These are phyloP conservation scores for Drosophila vallismaia DNA, from an alignment of 2,888 invertebrate genomes.

Conservation along the genomic window DNA sequence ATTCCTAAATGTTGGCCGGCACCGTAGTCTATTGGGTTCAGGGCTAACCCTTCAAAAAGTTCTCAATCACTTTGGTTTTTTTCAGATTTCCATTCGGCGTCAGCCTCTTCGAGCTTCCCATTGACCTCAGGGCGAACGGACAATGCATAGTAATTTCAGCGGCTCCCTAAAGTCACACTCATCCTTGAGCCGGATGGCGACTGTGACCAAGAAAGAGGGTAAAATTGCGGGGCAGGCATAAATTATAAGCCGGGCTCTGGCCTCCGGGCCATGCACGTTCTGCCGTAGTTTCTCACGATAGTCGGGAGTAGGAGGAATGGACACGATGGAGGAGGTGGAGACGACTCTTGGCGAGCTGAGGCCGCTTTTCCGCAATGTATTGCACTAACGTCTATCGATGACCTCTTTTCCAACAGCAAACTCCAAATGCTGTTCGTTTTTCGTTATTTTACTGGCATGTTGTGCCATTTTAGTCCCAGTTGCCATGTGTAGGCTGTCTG, in stretches of 20 bases:
- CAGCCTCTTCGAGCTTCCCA: slow-evolving; percentile 24
- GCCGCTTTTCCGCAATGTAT: slow-evolving; percentile 42
- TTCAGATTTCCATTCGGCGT: slow-evolving; percentile 21
- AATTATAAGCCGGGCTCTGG: slow-evolving; percentile 65
- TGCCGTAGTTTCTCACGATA: slow-evolving; percentile 70
- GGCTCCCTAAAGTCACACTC: slow-evolving; percentile 64
- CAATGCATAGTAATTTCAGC: slow-evolving; percentile 59
- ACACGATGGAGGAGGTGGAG: slow-evolving; percentile 11
- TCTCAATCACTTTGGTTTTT: slow-evolving; percentile 11
- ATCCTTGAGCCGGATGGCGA: slow-evolving; percentile 59
- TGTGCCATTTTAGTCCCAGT: slow-evolving; percentile 32
- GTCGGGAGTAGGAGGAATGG: background rate
- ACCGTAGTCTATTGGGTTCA: slow-evolving; percentile 18
- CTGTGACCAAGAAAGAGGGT: slow-evolving; percentile 41
- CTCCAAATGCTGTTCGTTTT: slow-evolving; percentile 33
- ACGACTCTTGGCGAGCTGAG: slow-evolving; percentile 48
- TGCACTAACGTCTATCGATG: slow-evolving; percentile 56
- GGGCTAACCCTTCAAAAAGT: slow-evolving; percentile 34
- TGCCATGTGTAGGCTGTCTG: slow-evolving; percentile 45
- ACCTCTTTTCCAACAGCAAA: slow-evolving; percentile 61
- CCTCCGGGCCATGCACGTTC: slow-evolving; percentile 75
- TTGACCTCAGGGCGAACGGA: slow-evolving; percentile 47
- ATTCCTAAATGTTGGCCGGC: background rate
- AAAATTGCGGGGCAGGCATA: slow-evolving; percentile 61
- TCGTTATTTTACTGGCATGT: slow-evolving; percentile 19